phyloP scores from a whole-genome alignment of 2,888 invertebrate genomes.

The Hirtodrosophila confusa region DNA sequence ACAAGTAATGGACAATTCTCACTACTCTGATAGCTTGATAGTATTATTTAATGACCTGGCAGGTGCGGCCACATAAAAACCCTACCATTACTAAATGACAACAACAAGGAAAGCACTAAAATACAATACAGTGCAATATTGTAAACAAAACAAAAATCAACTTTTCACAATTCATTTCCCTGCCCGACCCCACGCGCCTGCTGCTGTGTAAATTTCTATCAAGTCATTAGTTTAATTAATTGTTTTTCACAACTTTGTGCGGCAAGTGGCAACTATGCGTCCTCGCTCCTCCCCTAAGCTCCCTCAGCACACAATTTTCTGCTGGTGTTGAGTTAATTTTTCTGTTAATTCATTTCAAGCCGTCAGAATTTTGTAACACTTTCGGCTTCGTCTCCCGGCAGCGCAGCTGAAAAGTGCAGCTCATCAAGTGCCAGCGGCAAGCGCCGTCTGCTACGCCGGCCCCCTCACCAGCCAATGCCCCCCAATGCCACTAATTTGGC shows the following conservation, averaged over 20 bases:
- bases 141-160: constrained; percentile 16
- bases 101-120: neutral
- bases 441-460: neutral
- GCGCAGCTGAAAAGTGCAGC: constrained; percentile 49
- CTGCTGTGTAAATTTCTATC: constrained; percentile 44
- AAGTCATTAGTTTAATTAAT: constrained; percentile 76
- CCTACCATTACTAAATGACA: constrained; percentile 1
- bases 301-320: constrained; percentile 2
- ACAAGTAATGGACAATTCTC: no score
- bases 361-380: constrained; percentile 57
- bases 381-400: constrained; percentile 9
- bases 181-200: neutral
- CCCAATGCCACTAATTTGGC: neutral
- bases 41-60: neutral
- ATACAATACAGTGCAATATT: constrained; percentile 3
- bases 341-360: constrained; percentile 47
- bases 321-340: constrained; percentile 60
- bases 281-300: neutral
- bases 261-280: constrained; percentile 8
- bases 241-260: constrained; percentile 50
- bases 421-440: constrained; percentile 44
- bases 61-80: neutral
- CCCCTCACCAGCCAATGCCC: neutral
- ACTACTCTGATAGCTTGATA: constrained; percentile 1
- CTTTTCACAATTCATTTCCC: constrained; percentile 41